Evolutionary conservation across 2,797 vertebrate species (phyloP), one percentile per base, ranked within the genome.

Genomic region (Aphelocoma californica): DNA sequence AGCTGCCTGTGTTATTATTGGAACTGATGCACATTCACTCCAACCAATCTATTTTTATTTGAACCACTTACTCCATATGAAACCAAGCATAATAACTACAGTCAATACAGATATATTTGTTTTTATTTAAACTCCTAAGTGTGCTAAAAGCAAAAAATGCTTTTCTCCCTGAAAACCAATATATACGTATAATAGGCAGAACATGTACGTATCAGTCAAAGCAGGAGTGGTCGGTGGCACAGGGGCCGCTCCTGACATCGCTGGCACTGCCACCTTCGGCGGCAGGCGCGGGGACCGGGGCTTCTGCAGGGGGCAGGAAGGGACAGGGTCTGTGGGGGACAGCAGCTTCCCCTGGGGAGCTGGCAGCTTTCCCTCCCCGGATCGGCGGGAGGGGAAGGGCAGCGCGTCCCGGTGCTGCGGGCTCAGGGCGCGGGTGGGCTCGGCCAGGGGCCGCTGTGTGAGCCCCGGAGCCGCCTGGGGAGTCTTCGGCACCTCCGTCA

Each of bases 1-100:
- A 96, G 87, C 89, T 86, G 96, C 80, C 87, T 51, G 64, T 91
- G 91, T 96, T 97, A 57, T 98, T 97, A 97, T 97, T 96, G 97
- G 96, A 97, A 96, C 97, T 61, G 96, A 97, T 97, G 96, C 93
- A 96, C 87, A 72, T 95, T 96, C 93, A 95, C 95, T 97, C 94
- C 88, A 92, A 92, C 95, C 97, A 96, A 97, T 98, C 97, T 97
- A 96, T 97, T 98, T 98, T 98, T 98, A 97, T 98, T 97, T 97
- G 96, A 97, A 96, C 95, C 96, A 97, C 97, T 98, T 97, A 97
- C 6, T 20, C 95, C 95, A 91, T 95, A 97, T 96, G 97, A 97
- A 98, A 97, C 94, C 86, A 93, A 97, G 96, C 93, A 95, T 97
- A 97, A 97, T 97, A 97, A 97, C 91, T 93, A 86, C 51, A 96